phyloP scores from a whole-genome alignment of 2,888 invertebrate genomes.

The Gisinianus flammeolus region DNA sequence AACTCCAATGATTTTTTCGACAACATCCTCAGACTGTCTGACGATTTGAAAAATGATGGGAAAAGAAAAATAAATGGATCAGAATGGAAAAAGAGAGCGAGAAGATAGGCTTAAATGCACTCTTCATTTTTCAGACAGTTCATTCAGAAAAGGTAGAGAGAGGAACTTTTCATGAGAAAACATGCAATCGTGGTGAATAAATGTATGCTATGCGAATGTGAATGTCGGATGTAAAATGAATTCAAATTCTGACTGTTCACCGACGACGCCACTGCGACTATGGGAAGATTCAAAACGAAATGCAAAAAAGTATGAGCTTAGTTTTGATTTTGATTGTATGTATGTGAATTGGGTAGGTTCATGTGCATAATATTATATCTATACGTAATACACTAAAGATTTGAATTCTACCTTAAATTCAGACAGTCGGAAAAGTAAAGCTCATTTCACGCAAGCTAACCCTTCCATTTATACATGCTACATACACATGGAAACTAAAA shows the following conservation, averaged over 20 bases:
- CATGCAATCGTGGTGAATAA: not conserved
- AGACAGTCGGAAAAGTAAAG: not conserved
- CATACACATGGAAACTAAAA: not conserved
- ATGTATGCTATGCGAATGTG: too few species aligned
- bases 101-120: not conserved
- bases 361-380: not conserved
- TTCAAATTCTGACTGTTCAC: too few species aligned
- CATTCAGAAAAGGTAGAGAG: not conserved
- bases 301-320: not conserved
- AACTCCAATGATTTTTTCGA: too few species aligned
- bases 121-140: not conserved
- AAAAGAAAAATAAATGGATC: too few species aligned
- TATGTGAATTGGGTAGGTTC: not conserved
- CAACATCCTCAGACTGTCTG: not conserved
- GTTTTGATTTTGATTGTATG: not conserved
- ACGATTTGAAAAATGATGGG: not conserved
- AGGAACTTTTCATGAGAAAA: not conserved
- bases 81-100: not conserved
- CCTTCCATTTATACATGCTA: not conserved
- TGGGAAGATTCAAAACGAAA: not conserved
- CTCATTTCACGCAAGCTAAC: not conserved
- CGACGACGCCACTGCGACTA: not conserved
- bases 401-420: not conserved
- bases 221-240: too few species aligned
- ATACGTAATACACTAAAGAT: not conserved